These are phyloP conservation scores for Lates japonicus DNA, from an alignment of 2,797 vertebrate species.

Conservation along the genomic window DNA sequence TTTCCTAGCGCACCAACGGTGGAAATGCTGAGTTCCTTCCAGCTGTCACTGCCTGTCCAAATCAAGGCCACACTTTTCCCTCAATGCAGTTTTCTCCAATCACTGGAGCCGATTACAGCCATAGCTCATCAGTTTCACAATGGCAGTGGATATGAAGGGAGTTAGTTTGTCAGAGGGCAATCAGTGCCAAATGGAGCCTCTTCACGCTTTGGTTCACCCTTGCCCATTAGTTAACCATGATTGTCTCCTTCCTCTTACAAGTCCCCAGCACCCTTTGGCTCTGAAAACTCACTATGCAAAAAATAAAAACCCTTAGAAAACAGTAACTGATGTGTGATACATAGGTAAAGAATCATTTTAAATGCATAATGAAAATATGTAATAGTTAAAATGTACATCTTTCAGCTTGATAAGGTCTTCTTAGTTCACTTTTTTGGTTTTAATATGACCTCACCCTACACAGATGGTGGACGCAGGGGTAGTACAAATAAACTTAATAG, in stretches of 20 bases:
- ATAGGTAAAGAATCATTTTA: not conserved
- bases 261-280: slow-evolving; percentile 51
- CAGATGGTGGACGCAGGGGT: slow-evolving; percentile 11
- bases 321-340: not conserved
- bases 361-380: not conserved
- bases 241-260: slow-evolving; percentile 69
- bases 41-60: slow-evolving; percentile 71
- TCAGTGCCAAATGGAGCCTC: slow-evolving; percentile 78
- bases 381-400: not conserved
- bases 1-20: slow-evolving; percentile 48
- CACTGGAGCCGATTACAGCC: slow-evolving; percentile 78
- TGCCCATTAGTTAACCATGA: slow-evolving; percentile 74
- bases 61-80: slow-evolving; percentile 72
- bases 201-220: slow-evolving; percentile 80
- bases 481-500: not conserved
- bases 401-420: not conserved
- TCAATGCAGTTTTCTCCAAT: slow-evolving; percentile 70
- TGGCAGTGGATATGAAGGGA: slow-evolving; percentile 77
- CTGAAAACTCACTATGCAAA: slow-evolving; percentile 35
- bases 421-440: slow-evolving; percentile 19
- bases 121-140: slow-evolving; percentile 85
- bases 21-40: slow-evolving; percentile 59
- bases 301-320: slow-evolving; percentile 8
- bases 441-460: not conserved
- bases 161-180: slow-evolving; percentile 81